Conservation (phyloP, 64 coral and sea anemone genomes). For the Pachyseris speciosa region DNA sequence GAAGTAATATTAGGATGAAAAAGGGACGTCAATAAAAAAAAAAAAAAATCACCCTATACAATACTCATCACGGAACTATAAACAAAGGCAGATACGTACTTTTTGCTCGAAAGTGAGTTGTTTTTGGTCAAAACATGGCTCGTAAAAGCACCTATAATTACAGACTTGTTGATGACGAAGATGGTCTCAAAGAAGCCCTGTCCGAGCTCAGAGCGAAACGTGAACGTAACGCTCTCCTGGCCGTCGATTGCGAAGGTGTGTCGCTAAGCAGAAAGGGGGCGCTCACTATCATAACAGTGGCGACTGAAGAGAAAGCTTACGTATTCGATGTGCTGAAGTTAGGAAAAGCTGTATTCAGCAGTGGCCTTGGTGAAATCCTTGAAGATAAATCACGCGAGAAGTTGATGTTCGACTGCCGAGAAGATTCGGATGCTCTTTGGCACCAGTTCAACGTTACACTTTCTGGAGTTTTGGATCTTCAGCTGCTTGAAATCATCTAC, state of each 20-base stretch:
- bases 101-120: neutral
- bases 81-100: neutral
- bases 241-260: constrained; percentile 59
- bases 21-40: no score
- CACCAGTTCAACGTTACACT: constrained; percentile 61
- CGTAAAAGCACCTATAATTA: neutral
- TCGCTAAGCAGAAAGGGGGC: constrained; percentile 24
- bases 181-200: neutral
- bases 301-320: constrained; percentile 54
- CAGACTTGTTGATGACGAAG: neutral
- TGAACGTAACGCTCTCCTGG: neutral
- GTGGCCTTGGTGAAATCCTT: constrained; percentile 12
- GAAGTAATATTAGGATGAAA: no score
- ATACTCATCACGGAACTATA: neutral
- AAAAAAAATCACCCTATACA: no score
- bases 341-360: constrained; percentile 39
- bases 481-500: constrained; percentile 68
- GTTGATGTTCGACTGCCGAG: constrained; percentile 70
- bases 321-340: constrained; percentile 59
- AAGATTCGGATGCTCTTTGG: constrained; percentile 63
- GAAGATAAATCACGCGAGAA: constrained; percentile 35
- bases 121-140: neutral
- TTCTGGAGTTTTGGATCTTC: constrained; percentile 55
- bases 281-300: constrained; percentile 3
- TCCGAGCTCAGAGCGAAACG: neutral